These are phyloP conservation scores for Oscheius sp. DNA, from an alignment of 1,140 invertebrate species.

Conservation along the genomic window DNA sequence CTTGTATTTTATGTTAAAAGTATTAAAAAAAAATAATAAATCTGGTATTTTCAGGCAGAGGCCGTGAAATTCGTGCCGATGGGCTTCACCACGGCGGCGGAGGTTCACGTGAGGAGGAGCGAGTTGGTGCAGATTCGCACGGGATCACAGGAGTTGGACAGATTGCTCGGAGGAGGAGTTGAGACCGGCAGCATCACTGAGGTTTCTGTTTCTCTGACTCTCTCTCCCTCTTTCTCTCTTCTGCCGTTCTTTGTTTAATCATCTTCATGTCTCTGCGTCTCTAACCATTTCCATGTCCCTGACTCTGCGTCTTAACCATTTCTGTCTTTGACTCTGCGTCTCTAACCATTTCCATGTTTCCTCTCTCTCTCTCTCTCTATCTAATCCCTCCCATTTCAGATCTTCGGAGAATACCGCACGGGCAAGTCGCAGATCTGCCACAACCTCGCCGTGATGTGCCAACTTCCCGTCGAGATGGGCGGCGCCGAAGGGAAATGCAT, in stretches of 20 bases:
- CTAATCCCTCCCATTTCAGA: conserved; percentile 58
- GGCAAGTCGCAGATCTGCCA: conserved; percentile 98
- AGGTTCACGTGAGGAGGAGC: conserved; percentile 86
- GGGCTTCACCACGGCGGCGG: conserved; percentile 95
- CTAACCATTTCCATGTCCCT: not conserved
- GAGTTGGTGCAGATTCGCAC: conserved; percentile 76
- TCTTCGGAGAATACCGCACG: conserved; percentile 97
- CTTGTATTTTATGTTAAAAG: not conserved
- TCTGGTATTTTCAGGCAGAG: conserved; percentile 68
- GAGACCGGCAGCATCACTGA: conserved; percentile 99
- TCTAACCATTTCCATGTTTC: not conserved
- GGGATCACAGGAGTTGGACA: conserved; percentile 84
- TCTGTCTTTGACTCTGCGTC: not conserved
- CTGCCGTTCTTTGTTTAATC: no score
- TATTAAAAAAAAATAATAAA: not conserved
- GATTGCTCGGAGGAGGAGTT: conserved; percentile 84
- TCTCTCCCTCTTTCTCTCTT: no score
- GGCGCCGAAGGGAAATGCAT: conserved; percentile 98
- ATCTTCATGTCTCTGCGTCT: conserved; percentile 26
- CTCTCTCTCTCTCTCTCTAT: not conserved
- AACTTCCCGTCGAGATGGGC: conserved; percentile 88
- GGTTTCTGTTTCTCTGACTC: no score
- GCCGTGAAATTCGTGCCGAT: conserved; percentile 89
- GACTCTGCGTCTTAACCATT: not conserved
- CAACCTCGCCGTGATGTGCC: conserved; percentile 94